Percentiles rank a stretch among this genome's conserved stretches.
These are phyloP conservation scores for Lithophane ornitopus DNA, from an alignment of 2,888 invertebrate species.

Conservation along the genomic window DNA sequence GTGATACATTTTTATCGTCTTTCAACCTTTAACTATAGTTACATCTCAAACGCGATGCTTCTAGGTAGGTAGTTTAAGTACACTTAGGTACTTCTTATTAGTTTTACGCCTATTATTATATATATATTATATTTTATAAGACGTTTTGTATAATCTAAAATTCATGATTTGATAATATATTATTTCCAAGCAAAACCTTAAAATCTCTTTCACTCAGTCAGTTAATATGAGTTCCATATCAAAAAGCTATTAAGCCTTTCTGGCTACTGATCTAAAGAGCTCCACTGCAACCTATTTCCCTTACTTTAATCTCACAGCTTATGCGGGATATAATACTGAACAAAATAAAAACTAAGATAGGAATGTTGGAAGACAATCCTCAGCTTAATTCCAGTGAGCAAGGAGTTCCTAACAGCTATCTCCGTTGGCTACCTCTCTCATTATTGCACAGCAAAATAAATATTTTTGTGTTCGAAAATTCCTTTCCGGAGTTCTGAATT, in stretches of 20 bases:
- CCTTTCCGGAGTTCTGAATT: constrained; percentile 48
- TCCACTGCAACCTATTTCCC: constrained; percentile 31
- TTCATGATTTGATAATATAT: not conserved
- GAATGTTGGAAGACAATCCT: constrained; percentile 58
- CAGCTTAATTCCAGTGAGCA: constrained; percentile 57
- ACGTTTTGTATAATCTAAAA: not conserved
- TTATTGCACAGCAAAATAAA: constrained; percentile 62
- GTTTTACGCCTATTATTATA: not conserved
- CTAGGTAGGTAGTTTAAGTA: not conserved
- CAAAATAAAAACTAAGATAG: constrained; percentile 55
- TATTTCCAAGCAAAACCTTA: not conserved
- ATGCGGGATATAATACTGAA: constrained; percentile 34
- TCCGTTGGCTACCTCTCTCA: constrained; percentile 53
- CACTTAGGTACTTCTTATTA: not conserved
- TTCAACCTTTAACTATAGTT: not conserved
- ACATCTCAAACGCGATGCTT: not conserved
- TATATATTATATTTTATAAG: not conserved
- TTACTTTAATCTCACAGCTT: constrained; percentile 43
- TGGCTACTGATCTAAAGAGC: constrained; percentile 26
- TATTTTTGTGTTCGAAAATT: constrained; percentile 60
- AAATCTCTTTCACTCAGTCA: not conserved
- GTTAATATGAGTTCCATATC: constrained; percentile 16
- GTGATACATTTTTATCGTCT: constrained; percentile 9
- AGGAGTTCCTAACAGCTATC: constrained; percentile 57
- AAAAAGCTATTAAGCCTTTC: constrained; percentile 27